These are phyloP conservation scores for Phrynosoma blainvillii DNA, from an alignment of 2,113 vertebrate genomes.

Conservation along the genomic window DNA sequence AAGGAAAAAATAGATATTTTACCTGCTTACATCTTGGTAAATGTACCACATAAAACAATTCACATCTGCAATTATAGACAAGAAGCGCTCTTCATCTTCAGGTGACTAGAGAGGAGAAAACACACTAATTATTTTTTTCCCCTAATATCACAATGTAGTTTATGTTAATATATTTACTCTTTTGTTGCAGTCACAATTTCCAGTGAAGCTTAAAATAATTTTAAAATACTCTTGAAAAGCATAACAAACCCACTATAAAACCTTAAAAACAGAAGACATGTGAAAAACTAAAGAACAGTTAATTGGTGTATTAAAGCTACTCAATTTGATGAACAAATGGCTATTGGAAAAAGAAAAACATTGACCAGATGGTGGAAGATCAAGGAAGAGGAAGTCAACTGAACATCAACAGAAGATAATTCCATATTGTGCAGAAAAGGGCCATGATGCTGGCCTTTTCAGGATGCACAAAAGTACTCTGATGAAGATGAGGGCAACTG, in stretches of 20 bases:
- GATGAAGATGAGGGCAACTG: too few species aligned
- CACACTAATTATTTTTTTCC: constrained; percentile 1
- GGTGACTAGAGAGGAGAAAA: background rate
- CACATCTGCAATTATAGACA: constrained; percentile 14
- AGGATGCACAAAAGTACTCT: too few species aligned
- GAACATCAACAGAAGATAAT: too few species aligned
- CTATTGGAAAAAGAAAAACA: background rate
- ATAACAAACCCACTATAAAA: background rate
- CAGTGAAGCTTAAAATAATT: background rate
- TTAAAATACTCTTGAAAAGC: background rate
- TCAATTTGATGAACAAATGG: background rate
- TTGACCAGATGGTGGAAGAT: background rate
- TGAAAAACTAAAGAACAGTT: background rate
- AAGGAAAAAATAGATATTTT: background rate
- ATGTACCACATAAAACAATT: constrained; percentile 26
- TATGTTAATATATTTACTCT: background rate
- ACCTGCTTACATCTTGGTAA: constrained; percentile 3
- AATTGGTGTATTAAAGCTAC: background rate
- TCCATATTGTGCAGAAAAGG: too few species aligned
- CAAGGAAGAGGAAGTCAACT: too few species aligned
- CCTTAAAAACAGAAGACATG: background rate
- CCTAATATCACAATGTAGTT: background rate
- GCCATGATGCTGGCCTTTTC: too few species aligned
- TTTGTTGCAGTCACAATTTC: background rate
- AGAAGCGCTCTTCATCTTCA: background rate